These are phyloP conservation scores for Anagrus nilaparvatae DNA, from an alignment of 1,140 invertebrate species.

Conservation along the genomic window DNA sequence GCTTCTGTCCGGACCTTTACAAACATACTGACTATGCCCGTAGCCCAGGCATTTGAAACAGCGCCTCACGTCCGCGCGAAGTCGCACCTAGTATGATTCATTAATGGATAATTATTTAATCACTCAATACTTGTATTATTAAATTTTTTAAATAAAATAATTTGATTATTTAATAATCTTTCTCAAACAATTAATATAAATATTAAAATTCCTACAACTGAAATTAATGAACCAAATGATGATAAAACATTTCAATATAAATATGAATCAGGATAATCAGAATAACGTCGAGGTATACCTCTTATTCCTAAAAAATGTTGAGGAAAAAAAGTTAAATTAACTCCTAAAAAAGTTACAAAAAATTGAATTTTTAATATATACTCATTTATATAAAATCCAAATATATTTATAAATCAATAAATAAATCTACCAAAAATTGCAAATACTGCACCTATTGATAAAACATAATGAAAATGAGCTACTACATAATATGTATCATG, in stretches of 20 bases:
- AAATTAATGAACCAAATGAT: slow-evolving; percentile 51
- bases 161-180: neutral
- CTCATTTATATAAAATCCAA: too few species aligned
- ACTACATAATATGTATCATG: slow-evolving; percentile 71
- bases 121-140: neutral
- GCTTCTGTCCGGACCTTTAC: too few species aligned
- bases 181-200: neutral
- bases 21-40: too few species aligned
- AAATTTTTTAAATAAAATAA: slow-evolving; percentile 16
- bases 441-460: slow-evolving; percentile 55
- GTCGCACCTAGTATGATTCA: too few species aligned
- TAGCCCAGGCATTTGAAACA: too few species aligned
- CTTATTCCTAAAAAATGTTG: slow-evolving; percentile 64
- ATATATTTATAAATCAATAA: too few species aligned
- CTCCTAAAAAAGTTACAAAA: slow-evolving; percentile 51
- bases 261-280: slow-evolving; percentile 59
- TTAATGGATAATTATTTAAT: too few species aligned
- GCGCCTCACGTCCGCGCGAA: too few species aligned
- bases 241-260: slow-evolving; percentile 53
- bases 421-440: slow-evolving; percentile 56
- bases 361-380: slow-evolving; percentile 50
- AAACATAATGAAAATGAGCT: slow-evolving; percentile 62
- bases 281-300: slow-evolving; percentile 63
- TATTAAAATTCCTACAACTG: slow-evolving; percentile 16
- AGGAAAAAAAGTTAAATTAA: slow-evolving; percentile 67